Base-by-base conservation (phyloP, 2,797 vertebrate genomes). In the Acipenser oxyrinchus region DNA sequence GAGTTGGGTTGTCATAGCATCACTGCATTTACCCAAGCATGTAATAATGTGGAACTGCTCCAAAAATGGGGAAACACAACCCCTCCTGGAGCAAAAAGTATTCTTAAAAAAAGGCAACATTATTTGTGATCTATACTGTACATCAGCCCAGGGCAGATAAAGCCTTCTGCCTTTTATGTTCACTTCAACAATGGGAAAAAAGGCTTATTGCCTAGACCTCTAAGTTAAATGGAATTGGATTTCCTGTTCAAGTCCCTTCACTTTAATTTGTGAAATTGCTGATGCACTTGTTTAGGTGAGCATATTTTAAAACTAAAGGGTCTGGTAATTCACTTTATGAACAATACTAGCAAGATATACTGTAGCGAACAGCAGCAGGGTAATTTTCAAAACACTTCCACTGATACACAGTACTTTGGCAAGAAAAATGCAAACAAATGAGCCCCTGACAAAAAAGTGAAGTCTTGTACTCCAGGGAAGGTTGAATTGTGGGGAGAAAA, bases 231-330 rank as follows among this genome's bases (percentile, higher is more conserved):
- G 18, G 72, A 79, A 74, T 55, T 23, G 69, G 13, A 63, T 77
- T 74, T 77, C 50, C 65, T 70, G 62, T 62, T 59, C 58, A 71
- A 70, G 57, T 73, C 68, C 65, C 64, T 23, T 62, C 66, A 65
- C 68, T 78, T 76, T 75, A 67, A 77, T 80, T 77, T 68, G 67
- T 58, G 60, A 78, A 79, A 73, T 63, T 71, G 75, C 72, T 76
- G 74, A 78, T 73, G 57, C 67, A 48, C 70, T 66, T 71, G 66
- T 79, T 64, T 65, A 61, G 60, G 23, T 68, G 71, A 57, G 15
- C 67, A 61, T 75, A 74, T 52, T 66, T 57, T 65, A 4, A 1
- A 62, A 64, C 62, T 67, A 68, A 68, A 73, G 55, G 55, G 60
- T 51, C 63, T 53, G 52, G 65, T 67, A 62, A 74, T 71, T 65